Percentiles rank a stretch among this genome's conserved stretches.
Evolutionary conservation across 2,113 vertebrate genomes (phyloP).

Genomic region (Microtus richardsoni): DNA sequence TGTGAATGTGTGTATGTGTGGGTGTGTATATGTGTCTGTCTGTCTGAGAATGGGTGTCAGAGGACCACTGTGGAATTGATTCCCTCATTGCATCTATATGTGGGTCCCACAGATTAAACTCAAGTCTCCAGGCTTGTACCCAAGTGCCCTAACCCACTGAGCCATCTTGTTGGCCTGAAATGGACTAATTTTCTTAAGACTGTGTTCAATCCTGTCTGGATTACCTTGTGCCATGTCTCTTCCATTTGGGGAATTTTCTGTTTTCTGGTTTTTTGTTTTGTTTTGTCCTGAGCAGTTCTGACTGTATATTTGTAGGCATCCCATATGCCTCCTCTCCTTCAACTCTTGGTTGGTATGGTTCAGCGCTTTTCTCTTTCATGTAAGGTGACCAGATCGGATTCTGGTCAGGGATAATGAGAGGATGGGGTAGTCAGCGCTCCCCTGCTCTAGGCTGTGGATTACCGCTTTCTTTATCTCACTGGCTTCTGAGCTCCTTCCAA

Average conservation of each 20-base stretch:
- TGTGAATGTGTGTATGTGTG: background rate
- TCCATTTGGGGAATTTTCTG: background rate
- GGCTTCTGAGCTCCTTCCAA: background rate
- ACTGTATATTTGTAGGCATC: rapidly evolving
- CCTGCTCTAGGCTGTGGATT: background rate
- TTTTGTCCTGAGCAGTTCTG: background rate
- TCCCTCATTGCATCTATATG: background rate
- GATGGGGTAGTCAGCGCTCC: background rate
- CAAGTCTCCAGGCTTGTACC: background rate
- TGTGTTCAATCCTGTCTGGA: background rate
- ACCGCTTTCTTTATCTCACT: background rate
- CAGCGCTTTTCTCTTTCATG: background rate
- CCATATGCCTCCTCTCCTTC: background rate
- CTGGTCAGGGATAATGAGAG: background rate
- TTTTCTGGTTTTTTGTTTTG: background rate
- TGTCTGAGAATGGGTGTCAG: background rate
- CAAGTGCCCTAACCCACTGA: background rate
- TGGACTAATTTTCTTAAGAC: background rate
- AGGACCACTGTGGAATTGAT: background rate
- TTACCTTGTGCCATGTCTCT: background rate
- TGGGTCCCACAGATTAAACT: background rate
- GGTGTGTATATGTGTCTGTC: background rate
- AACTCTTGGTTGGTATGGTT: background rate
- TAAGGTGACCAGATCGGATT: background rate
- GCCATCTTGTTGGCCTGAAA: background rate